phyloP scores from a whole-genome alignment of 2,888 invertebrate genomes.

The Sericinus montela region DNA sequence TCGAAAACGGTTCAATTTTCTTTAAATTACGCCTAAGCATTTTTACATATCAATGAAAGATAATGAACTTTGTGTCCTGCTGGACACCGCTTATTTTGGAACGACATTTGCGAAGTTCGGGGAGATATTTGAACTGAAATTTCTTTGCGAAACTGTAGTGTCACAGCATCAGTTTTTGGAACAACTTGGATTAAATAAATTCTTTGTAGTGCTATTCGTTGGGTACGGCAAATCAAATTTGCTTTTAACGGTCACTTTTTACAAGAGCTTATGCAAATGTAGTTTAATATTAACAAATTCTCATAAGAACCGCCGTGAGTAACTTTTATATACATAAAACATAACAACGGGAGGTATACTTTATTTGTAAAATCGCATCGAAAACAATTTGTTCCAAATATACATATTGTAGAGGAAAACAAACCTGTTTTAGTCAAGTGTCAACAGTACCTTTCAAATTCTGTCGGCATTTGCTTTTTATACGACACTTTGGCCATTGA shows the following conservation, averaged over 20 bases:
- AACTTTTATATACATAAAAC: background rate
- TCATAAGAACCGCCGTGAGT: background rate
- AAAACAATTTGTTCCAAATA: too few species aligned
- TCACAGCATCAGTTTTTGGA: slow-evolving; percentile 60
- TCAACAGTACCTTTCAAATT: background rate
- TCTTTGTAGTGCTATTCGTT: slow-evolving; percentile 50
- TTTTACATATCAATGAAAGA: slow-evolving; percentile 46
- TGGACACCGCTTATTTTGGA: slow-evolving; percentile 46
- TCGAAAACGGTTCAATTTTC: slow-evolving; percentile 26
- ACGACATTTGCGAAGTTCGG: slow-evolving; percentile 31
- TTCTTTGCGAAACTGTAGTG: slow-evolving; percentile 61
- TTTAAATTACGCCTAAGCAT: slow-evolving; percentile 25
- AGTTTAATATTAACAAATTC: slow-evolving; percentile 14
- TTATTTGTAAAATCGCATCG: background rate
- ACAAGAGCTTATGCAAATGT: slow-evolving; percentile 1
- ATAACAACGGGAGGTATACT: background rate
- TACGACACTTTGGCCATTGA: slow-evolving; percentile 45
- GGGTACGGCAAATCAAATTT: slow-evolving; percentile 50
- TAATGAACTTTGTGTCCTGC: slow-evolving; percentile 42
- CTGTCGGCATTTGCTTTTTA: slow-evolving; percentile 42
- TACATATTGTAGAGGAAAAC: too few species aligned
- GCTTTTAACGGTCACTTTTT: slow-evolving; percentile 19
- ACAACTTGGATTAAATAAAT: slow-evolving; percentile 66
- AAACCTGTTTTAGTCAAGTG: too few species aligned
- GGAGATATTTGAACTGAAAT: slow-evolving; percentile 50